A percentile compares a stretch with the other conserved stretches of the same genome.
phyloP scores from a whole-genome alignment of 2,888 invertebrate species.

The Ceraclea dissimilis region DNA sequence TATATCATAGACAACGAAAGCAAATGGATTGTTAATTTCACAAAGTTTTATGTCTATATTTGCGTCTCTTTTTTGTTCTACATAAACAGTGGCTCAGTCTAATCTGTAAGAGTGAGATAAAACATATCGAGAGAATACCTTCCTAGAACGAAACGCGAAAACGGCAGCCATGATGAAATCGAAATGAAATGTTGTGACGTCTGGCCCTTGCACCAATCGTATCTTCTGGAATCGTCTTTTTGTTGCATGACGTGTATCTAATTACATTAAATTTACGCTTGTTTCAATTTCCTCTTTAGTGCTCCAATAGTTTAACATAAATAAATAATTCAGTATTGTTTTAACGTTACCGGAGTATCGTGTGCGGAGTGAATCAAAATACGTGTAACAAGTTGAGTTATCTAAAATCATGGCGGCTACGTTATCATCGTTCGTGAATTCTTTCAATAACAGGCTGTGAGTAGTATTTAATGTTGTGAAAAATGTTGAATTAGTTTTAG shows the following conservation, averaged over 20 bases:
- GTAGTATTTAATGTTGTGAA: too few relatives aligned
- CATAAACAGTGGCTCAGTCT: too few relatives aligned
- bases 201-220: conserved; percentile 13
- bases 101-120: too few relatives aligned
- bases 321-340: neutral
- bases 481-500: too few relatives aligned
- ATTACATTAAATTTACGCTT: neutral
- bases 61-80: too few relatives aligned
- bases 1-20: too few relatives aligned
- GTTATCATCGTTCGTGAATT: conserved; percentile 57
- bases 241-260: conserved; percentile 18
- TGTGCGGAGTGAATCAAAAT: too few relatives aligned
- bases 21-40: too few relatives aligned
- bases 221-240: conserved; percentile 19
- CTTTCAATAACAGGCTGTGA: conserved; percentile 64
- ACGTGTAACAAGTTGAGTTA: neutral
- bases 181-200: conserved; percentile 18
- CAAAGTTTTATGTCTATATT: too few relatives aligned
- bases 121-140: neutral
- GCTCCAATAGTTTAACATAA: neutral
- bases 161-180: neutral
- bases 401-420: conserved; percentile 50
- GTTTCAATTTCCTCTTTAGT: neutral
- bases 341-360: neutral
- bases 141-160: neutral